Evolutionary conservation across 2,888 invertebrate genomes (phyloP).

Genomic region (Campopleginae sp.): DNA sequence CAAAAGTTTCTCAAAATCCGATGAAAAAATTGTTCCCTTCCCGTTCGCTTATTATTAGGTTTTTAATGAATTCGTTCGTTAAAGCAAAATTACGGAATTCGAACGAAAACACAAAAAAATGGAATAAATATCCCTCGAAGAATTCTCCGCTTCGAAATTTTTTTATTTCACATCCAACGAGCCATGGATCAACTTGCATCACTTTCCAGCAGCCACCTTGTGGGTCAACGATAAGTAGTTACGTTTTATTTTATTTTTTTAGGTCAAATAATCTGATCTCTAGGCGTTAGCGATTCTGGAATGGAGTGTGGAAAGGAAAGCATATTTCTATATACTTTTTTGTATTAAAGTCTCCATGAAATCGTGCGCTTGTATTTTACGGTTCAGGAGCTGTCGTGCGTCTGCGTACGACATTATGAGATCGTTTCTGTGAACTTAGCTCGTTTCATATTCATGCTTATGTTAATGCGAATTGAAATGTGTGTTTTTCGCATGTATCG

Average conservation of each 20-base stretch:
- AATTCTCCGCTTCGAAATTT: background rate
- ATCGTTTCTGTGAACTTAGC: conserved; percentile 55
- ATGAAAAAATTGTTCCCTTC: background rate
- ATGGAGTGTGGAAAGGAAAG: conserved; percentile 35
- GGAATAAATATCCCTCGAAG: background rate
- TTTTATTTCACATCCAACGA: background rate
- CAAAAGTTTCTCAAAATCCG: conserved; percentile 13
- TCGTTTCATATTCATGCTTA: conserved; percentile 72
- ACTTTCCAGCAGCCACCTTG: background rate
- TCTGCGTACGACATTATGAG: background rate
- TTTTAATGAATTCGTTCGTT: background rate
- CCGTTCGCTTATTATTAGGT: background rate
- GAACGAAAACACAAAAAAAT: background rate
- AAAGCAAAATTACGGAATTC: background rate
- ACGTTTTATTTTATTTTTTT: background rate
- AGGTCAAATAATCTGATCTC: conserved; percentile 9
- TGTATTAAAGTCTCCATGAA: conserved; percentile 11
- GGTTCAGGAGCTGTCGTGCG: conserved; percentile 47
- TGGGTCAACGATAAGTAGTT: background rate
- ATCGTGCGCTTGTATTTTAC: conserved; percentile 30
- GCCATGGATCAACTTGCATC: background rate
- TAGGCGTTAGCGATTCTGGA: background rate
- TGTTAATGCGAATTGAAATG: conserved; percentile 71
- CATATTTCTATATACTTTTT: background rate
- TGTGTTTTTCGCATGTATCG: conserved; percentile 69